These are phyloP conservation scores for Sinella curviseta DNA, from an alignment of 1,140 invertebrate genomes.

Conservation along the genomic window DNA sequence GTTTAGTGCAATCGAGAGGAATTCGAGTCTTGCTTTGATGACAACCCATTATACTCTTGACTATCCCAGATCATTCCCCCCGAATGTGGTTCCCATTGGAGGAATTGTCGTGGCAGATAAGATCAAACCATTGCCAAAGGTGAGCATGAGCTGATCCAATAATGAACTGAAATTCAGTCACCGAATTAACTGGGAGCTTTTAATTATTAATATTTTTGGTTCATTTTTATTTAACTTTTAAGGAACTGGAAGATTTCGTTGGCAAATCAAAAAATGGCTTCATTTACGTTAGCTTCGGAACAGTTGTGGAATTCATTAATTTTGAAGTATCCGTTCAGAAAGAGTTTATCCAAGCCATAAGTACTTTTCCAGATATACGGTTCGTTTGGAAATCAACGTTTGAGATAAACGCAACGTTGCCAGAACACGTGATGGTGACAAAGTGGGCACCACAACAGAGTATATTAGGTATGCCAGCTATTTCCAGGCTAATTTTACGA, in stretches of 20 bases:
- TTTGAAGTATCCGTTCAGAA: neutral
- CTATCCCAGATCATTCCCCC: constrained; percentile 57
- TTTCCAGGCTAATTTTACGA: neutral
- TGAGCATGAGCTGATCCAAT: neutral
- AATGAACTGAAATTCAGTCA: neutral
- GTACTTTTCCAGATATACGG: neutral
- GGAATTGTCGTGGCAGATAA: constrained; percentile 24
- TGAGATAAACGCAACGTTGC: neutral
- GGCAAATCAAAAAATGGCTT: constrained; percentile 35
- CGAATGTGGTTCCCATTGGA: constrained; percentile 58
- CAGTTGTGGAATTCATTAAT: neutral
- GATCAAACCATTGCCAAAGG: constrained; percentile 30
- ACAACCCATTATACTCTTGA: constrained; percentile 61
- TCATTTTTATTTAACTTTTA: neutral
- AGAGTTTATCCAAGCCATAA: neutral
- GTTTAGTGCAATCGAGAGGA: constrained; percentile 46
- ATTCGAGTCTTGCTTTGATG: constrained; percentile 57
- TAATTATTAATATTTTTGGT: neutral
- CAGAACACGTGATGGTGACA: neutral
- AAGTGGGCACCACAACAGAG: neutral
- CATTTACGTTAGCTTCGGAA: constrained; percentile 41
- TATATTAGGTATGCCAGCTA: neutral
- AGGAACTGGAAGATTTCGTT: constrained; percentile 39
- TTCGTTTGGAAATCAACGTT: neutral
- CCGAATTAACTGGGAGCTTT: neutral